phyloP scores from a whole-genome alignment of 2,113 vertebrate genomes.

The Sterrhoptilus dennistouni region DNA sequence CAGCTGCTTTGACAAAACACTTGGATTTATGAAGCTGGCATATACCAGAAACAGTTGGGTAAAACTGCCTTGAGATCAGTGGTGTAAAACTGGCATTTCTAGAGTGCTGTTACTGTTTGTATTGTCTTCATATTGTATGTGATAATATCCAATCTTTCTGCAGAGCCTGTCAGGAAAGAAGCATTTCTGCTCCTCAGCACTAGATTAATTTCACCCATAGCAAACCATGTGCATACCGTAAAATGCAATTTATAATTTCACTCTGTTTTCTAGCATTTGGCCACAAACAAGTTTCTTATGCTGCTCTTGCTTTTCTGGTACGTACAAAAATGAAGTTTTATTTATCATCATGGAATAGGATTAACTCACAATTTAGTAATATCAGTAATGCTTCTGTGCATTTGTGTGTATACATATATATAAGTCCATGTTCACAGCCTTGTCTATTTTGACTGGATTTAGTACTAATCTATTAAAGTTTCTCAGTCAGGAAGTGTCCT shows the following conservation, averaged over 20 bases:
- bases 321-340: constrained; percentile 30
- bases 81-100: neutral
- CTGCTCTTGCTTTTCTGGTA: constrained; percentile 80
- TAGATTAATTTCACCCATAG: neutral
- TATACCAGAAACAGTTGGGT: neutral
- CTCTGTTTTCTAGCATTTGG: constrained; percentile 75
- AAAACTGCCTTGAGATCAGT: neutral
- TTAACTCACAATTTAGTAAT: neutral
- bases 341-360: neutral
- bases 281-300: constrained; percentile 73
- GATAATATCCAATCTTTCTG: neutral
- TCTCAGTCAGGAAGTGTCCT: neutral
- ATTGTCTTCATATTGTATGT: neutral
- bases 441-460: neutral
- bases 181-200: neutral
- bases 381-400: neutral
- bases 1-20: neutral
- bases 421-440: neutral
- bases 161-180: neutral
- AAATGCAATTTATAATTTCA: constrained; percentile 40
- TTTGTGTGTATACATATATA: neutral
- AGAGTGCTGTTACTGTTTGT: neutral
- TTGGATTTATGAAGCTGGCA: neutral
- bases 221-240: neutral
- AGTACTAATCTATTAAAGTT: neutral